Evolutionary conservation across 2,797 vertebrate genomes (phyloP), one percentile per base, ranked within the genome.

Genomic region (Sebastes steindachneri): DNA sequence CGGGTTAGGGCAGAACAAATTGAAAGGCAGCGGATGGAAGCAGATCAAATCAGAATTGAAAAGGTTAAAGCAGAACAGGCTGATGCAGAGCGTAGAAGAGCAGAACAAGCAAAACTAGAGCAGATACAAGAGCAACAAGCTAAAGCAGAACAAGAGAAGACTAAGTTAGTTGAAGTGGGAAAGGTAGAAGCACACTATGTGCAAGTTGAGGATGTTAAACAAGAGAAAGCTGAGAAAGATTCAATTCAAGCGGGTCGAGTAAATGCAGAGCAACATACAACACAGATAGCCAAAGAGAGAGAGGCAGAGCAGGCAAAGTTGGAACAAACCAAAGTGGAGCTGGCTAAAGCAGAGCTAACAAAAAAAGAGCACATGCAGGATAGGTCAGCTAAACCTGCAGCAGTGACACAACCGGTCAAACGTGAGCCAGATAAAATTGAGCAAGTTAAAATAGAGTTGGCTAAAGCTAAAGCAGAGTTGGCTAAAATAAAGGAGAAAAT

Each of bases 401-500:
- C 69, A 29, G 64, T 51, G n/a, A 54, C 55, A 62, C 88, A 88
- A 5, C 73, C 80, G 3, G 54, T 77, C 28, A 92, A 78, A 84
- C 57, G n/a, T 70, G 88, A 90, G 58, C 83, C 90, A 23, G 90
- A 90, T 65, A 94, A 75, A 88, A 84, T 93, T 26, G 79, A 94
- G 71, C 80, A 88, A 68, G 90, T 93, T 1, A 93, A 93, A 84
- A 86, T 83, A 6, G 92, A 95, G 81, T 77, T 92, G 71, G 91
- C 92, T 37, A 93, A 93, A 88, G 85, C 94, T n/a, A 94, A 93
- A 90, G 90, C 87, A 28, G 93, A 94, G 73, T 29, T 93, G 59
- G 82, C 90, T 45, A 91, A 93, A 85, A 91, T 92, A 83, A 93
- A 93, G 68, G 93, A 92, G 63, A 94, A 94, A 86, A 92, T 92